Conservation (phyloP, 1,140 invertebrate species). For the Pogonognathellus flavescens region DNA sequence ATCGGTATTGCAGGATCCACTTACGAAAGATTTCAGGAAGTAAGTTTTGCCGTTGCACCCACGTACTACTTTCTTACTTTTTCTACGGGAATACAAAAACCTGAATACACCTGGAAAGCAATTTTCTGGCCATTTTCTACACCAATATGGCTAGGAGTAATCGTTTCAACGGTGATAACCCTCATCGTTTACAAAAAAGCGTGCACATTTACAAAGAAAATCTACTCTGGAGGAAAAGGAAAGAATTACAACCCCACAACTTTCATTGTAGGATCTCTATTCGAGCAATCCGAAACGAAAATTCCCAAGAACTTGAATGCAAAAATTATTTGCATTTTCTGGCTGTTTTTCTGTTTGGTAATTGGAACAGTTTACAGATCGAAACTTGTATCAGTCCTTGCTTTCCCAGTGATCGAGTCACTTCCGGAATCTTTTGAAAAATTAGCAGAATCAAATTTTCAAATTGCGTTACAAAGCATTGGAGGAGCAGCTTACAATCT, state of each 20-base stretch:
- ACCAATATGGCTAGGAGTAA: neutral
- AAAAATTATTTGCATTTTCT: neutral
- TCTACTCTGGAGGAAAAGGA: too few species aligned
- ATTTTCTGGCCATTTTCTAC: neutral
- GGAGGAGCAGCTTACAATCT: neutral
- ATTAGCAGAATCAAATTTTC: neutral
- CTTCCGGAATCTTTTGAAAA: neutral
- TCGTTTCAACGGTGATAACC: neutral
- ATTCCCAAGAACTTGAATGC: neutral
- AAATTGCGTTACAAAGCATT: neutral
- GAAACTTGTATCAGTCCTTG: neutral
- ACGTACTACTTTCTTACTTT: neutral
- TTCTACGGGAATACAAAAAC: neutral
- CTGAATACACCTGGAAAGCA: neutral
- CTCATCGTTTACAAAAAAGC: neutral
- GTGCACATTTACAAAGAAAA: neutral
- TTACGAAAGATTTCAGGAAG: neutral
- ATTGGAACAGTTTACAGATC: neutral
- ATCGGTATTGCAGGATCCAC: neutral
- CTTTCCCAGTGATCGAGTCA: neutral
- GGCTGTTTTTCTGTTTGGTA: neutral
- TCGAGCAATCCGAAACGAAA: neutral
- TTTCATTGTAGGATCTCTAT: neutral
- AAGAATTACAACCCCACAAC: neutral
- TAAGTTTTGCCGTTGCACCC: neutral